Conservation (phyloP, 2,797 vertebrate genomes). For the Coregonus suidteri region DNA sequence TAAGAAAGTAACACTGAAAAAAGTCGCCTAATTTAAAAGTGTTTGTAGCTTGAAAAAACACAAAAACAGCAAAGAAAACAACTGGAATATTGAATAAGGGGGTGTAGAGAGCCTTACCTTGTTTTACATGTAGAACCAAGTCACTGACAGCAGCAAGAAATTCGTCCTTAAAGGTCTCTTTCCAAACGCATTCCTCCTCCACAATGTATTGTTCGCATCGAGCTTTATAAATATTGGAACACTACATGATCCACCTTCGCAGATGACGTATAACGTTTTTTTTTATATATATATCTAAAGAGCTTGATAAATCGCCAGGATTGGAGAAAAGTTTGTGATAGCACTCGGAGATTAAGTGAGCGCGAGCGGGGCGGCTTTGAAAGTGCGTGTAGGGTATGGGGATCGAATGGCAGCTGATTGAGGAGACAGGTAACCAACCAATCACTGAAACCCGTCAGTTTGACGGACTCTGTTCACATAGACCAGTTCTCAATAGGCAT, state of each 20-base stretch:
- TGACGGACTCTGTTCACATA: constrained; percentile 1
- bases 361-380: constrained; percentile 6
- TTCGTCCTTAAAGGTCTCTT: constrained; percentile 4
- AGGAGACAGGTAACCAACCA: constrained; percentile 61
- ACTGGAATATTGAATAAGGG: neutral
- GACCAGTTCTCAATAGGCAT: neutral
- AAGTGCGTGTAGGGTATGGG: constrained; percentile 5
- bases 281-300: constrained; percentile 66
- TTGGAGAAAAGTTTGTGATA: constrained; percentile 54
- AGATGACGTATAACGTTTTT: constrained; percentile 70
- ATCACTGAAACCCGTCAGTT: constrained; percentile 38
- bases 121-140: constrained; percentile 14
- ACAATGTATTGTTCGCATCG: constrained; percentile 49
- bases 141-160: constrained; percentile 24
- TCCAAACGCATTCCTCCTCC: constrained; percentile 25
- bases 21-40: too few species aligned
- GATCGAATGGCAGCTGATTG: constrained; percentile 24
- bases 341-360: constrained; percentile 30
- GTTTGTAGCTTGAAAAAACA: too few species aligned
- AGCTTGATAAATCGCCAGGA: constrained; percentile 56
- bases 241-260: constrained; percentile 76
- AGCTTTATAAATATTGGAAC: constrained; percentile 79
- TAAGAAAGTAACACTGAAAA: neutral
- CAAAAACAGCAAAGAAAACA: neutral
- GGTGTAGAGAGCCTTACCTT: constrained; percentile 43